Evolutionary conservation across 2,113 vertebrate genomes (phyloP), one percentile per base, ranked within the genome.

Genomic region (Pseudorectes ferrugineus): DNA sequence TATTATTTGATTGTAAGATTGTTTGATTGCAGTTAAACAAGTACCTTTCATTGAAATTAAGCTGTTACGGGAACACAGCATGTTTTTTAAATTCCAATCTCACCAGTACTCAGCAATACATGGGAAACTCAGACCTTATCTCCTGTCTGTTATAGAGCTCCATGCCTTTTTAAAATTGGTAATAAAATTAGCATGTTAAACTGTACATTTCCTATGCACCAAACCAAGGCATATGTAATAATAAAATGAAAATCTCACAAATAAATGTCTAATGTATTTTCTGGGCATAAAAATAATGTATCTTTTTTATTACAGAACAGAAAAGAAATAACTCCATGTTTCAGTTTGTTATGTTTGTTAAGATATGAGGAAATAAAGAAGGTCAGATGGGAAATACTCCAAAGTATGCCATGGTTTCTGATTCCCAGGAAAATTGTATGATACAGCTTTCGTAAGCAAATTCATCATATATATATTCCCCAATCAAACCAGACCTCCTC

Each of bases 261-360:
- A 89, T 95, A 93, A 94, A 93, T 82, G 55, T 94, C 90, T 90
- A 91, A 89, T 92, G 96, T 96, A 92, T 94, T 85, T 93, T 78
- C 49, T 75, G 42, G 73, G 46, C 89, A 81, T 94, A 59, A 78
- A 73, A 91, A 52, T 59, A 94, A 90, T 12, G 6, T 71, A 85
- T 89, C 74, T 36, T 95, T 96, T 83, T 89, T 52, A 79, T 68
- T 88, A 70, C 25, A 61, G 29, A 93, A 68, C 33, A 48, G 48
- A 85, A 91, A 95, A 93, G 33, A 91, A 96, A 38, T 48, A 91
- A 73, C 40, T 88, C 55, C 67, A 10, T 36, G 55, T 92, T 94
- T 84, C 82, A 40, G 36, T 89, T 95, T 88, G 62, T 67, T 66
- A 14, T n/a, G 28, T 93, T 76, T 95, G 42, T 95, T 80, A 90